A percentile compares a stretch with the other conserved stretches of the same genome.
phyloP scores from a whole-genome alignment of 2,888 invertebrate species.

The Drosophila paranaensis region DNA sequence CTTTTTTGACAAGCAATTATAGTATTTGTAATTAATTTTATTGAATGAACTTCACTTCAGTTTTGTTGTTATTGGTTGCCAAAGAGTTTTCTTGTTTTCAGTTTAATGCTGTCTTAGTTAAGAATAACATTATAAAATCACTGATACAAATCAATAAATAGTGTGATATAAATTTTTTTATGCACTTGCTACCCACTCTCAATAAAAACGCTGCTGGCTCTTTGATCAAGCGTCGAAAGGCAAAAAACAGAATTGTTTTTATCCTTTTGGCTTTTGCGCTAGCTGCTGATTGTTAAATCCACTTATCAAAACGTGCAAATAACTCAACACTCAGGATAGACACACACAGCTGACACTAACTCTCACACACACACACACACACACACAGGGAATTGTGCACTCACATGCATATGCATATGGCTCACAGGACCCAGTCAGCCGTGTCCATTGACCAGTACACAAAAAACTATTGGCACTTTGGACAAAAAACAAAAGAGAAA shows the following conservation, averaged over 20 bases:
- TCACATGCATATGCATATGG: slow-evolving; percentile 25
- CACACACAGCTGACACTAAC: slow-evolving; percentile 33
- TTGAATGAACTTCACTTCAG: no score
- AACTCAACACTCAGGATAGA: slow-evolving; percentile 65
- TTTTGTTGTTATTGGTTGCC: no score
- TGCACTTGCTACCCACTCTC: not conserved
- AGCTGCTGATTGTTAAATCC: slow-evolving; percentile 64
- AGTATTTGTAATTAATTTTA: no score
- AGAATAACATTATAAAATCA: no score
- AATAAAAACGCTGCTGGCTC: slow-evolving; percentile 12
- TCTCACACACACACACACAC: slow-evolving; percentile 5
- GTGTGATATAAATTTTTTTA: not conserved
- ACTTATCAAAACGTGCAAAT: slow-evolving; percentile 80
- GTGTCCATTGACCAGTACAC: slow-evolving; percentile 50
- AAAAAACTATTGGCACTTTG: slow-evolving; percentile 50
- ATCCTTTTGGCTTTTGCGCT: slow-evolving; percentile 19
- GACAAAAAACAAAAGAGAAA: slow-evolving; percentile 2
- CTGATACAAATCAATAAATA: not conserved
- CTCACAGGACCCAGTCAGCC: slow-evolving; percentile 56
- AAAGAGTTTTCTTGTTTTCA: no score
- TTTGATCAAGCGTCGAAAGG: slow-evolving; percentile 18
- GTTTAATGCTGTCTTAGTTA: not conserved
- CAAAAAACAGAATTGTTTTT: slow-evolving; percentile 1
- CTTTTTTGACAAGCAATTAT: no score
- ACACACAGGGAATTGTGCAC: slow-evolving; percentile 1